phyloP scores from a whole-genome alignment of 2,797 vertebrate species.

The Coranthus polyacanthus region DNA sequence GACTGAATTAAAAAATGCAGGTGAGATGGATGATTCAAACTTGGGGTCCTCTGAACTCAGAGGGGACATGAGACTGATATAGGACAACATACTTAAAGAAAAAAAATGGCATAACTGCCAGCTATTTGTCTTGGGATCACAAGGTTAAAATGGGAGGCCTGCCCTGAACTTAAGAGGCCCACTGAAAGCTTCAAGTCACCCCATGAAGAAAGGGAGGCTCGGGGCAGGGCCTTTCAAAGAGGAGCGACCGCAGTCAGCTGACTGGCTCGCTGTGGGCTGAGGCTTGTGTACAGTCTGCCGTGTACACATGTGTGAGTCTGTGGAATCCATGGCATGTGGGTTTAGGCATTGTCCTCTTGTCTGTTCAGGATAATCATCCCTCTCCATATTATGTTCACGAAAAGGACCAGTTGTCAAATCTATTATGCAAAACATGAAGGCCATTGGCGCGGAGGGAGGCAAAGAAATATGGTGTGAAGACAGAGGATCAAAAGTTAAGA shows the following conservation, averaged over 20 bases:
- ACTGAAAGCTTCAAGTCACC: conserved; percentile 62
- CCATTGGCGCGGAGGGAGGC: conserved; percentile 8
- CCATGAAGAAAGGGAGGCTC: conserved; percentile 68
- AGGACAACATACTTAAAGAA: conserved; percentile 31
- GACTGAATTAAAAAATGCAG: too few species aligned
- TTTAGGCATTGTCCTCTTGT: conserved; percentile 72
- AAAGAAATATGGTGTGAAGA: conserved; percentile 33
- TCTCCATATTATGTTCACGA: conserved; percentile 46
- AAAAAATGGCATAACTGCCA: conserved; percentile 53
- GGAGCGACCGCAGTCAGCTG: conserved; percentile 69
- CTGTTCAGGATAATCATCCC: conserved; percentile 57
- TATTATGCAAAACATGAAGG: conserved; percentile 53
- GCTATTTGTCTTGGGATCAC: conserved; percentile 71
- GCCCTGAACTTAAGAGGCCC: conserved; percentile 65
- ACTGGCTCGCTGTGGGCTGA: conserved; percentile 49
- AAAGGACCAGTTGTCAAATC: conserved; percentile 47
- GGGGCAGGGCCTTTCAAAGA: conserved; percentile 68
- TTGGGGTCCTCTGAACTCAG: conserved; percentile 1
- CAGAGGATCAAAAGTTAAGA: conserved; percentile 47
- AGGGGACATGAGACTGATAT: conserved; percentile 34
- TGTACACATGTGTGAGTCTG: conserved; percentile 65
- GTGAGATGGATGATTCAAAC: too few species aligned
- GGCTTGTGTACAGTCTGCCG: conserved; percentile 62
- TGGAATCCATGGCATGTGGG: conserved; percentile 78
- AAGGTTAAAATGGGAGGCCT: conserved; percentile 72